Conservation (phyloP, 2,113 vertebrate species). For the Orthonyx spaldingii region DNA sequence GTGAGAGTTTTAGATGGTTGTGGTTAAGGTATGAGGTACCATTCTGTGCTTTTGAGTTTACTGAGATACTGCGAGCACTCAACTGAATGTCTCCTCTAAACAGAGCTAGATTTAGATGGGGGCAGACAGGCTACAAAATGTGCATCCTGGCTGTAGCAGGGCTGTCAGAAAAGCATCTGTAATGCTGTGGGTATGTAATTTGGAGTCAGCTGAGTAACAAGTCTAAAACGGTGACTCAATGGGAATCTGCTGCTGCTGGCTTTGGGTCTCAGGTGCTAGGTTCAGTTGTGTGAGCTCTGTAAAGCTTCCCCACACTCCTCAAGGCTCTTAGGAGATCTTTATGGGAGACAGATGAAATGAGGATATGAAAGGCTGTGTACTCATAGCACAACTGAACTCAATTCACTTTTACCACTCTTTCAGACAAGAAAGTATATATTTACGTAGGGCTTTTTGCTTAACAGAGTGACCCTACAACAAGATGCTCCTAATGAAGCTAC, state of each 20-base stretch:
- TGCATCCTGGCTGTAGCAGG: not conserved
- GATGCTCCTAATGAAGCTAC: not conserved
- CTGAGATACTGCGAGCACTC: not conserved
- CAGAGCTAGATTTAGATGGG: not conserved
- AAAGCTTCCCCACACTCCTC: not conserved
- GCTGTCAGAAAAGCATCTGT: not conserved
- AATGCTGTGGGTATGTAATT: not conserved
- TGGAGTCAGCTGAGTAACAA: not conserved
- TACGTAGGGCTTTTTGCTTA: not conserved
- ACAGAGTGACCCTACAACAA: accelerated
- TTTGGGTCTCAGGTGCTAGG: not conserved
- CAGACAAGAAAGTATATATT: not conserved
- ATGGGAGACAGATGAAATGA: not conserved
- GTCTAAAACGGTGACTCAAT: not conserved
- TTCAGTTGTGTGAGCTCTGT: not conserved
- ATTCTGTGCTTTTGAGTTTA: not conserved
- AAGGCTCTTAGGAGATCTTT: not conserved
- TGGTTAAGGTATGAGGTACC: not conserved
- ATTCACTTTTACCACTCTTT: not conserved
- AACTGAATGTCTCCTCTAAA: not conserved
- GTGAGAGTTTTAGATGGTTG: not conserved
- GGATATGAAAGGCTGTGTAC: not conserved
- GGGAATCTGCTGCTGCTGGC: not conserved
- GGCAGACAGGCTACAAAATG: not conserved
- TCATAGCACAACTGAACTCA: not conserved